These are phyloP conservation scores for Serripes groenlandicus DNA, from an alignment of 2,888 invertebrate species.

Conservation along the genomic window DNA sequence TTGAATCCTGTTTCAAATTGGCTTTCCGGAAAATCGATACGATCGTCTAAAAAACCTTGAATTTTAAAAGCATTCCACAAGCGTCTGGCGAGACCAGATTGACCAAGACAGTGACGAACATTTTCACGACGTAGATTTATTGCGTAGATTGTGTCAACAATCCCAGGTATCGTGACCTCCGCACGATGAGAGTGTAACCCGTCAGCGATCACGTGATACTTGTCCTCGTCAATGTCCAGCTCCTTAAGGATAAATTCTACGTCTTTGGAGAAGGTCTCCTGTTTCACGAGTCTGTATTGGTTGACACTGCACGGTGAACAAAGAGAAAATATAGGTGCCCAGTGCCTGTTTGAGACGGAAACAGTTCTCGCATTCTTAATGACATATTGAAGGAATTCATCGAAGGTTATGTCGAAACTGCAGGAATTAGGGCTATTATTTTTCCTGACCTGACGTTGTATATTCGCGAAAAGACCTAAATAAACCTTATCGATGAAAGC, in stretches of 20 bases:
- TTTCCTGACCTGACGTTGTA: neutral
- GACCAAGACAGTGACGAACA: neutral
- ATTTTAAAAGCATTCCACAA: constrained; percentile 5
- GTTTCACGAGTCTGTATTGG: constrained; percentile 37
- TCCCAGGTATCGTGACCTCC: neutral
- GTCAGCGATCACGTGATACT: neutral
- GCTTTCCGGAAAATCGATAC: neutral
- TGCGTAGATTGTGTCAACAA: neutral
- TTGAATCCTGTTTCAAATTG: neutral
- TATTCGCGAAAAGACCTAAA: neutral
- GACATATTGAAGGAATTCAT: constrained; percentile 36
- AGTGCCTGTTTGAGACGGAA: constrained; percentile 22
- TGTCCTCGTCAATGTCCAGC: neutral
- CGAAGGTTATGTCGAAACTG: constrained; percentile 29
- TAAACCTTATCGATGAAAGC: constrained; percentile 45
- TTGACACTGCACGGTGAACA: constrained; percentile 39
- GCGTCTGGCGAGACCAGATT: neutral
- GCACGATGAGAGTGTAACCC: neutral
- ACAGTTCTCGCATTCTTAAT: neutral
- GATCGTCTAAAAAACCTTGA: constrained; percentile 2
- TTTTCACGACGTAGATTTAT: neutral
- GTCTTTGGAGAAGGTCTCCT: constrained; percentile 48
- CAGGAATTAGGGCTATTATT: neutral
- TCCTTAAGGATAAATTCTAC: constrained; percentile 24
- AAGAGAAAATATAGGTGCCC: constrained; percentile 41